Percentiles rank a stretch among this genome's conserved stretches.
Evolutionary conservation across 2,113 vertebrate species (phyloP).

Genomic region (Neopipo cinnamomea): DNA sequence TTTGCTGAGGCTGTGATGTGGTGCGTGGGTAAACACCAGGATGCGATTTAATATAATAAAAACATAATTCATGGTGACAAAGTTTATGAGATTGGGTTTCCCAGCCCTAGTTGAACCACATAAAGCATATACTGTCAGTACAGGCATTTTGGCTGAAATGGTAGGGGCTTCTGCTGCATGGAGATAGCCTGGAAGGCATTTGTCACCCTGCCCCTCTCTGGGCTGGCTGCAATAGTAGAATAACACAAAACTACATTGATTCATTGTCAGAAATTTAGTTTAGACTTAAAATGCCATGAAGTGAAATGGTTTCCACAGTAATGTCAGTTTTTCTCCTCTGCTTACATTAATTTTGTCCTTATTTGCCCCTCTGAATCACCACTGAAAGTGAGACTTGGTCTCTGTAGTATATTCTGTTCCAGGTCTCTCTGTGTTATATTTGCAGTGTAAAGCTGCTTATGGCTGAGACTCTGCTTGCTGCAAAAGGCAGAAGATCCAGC

Average conservation of each 20-base stretch:
- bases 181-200: constrained; percentile 18
- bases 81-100: constrained; percentile 35
- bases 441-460: neutral
- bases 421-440: neutral
- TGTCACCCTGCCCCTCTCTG: neutral
- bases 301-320: constrained; percentile 36
- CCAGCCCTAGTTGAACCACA: neutral
- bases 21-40: neutral
- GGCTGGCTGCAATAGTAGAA: neutral
- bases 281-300: constrained; percentile 22
- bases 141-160: neutral
- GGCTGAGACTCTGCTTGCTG: neutral
- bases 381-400: constrained; percentile 17
- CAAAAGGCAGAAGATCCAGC: neutral
- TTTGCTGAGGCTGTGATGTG: neutral
- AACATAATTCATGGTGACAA: neutral
- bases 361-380: constrained; percentile 30
- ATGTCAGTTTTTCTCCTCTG: constrained; percentile 12
- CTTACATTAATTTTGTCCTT: constrained; percentile 52
- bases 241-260: constrained; percentile 29
- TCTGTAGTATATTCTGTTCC: neutral
- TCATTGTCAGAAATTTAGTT: constrained; percentile 27
- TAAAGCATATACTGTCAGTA: constrained; percentile 33
- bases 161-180: constrained; percentile 14
- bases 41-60: constrained; percentile 11